A percentile compares a stretch with the other conserved stretches of the same genome.
Evolutionary conservation across 2,797 vertebrate genomes (phyloP).

Genomic region (Aeoliscus strigatus): DNA sequence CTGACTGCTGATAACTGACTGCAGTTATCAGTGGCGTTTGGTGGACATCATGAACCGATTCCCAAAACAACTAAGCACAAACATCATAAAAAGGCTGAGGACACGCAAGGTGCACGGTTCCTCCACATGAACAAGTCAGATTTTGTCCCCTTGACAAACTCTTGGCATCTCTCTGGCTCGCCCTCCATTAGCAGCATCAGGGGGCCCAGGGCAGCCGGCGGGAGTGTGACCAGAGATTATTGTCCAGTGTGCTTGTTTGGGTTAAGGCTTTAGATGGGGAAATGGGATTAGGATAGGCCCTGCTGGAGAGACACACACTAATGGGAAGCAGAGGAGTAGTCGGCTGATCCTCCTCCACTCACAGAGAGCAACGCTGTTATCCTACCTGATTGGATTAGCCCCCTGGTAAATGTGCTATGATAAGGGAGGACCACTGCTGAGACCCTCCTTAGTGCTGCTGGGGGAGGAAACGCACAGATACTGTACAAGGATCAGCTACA

Average conservation of each 20-base stretch:
- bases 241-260: conserved; percentile 77
- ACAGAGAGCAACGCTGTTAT: conserved; percentile 73
- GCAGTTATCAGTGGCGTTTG: too few species aligned
- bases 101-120: conserved; percentile 40
- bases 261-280: conserved; percentile 79
- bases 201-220: conserved; percentile 59
- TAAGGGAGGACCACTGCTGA: conserved; percentile 70
- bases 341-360: conserved; percentile 68
- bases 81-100: conserved; percentile 34
- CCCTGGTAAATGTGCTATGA: conserved; percentile 77
- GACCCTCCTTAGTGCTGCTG: conserved; percentile 43
- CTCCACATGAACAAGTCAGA: conserved; percentile 43
- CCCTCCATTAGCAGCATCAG: conserved; percentile 65
- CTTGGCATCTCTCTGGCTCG: conserved; percentile 56
- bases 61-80: conserved; percentile 26
- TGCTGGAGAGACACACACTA: conserved; percentile 72
- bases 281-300: conserved; percentile 78
- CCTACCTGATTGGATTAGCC: conserved; percentile 78
- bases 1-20: too few species aligned
- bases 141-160: conserved; percentile 38
- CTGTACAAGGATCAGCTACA: conserved; percentile 45
- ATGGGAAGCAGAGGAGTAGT: conserved; percentile 72
- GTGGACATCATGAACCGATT: conserved; percentile 43
- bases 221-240: conserved; percentile 77
- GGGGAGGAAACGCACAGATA: conserved; percentile 37